phyloP scores from a whole-genome alignment of 1,140 invertebrate species.

The fruit fly (Drosophila melanogaster) region DNA sequence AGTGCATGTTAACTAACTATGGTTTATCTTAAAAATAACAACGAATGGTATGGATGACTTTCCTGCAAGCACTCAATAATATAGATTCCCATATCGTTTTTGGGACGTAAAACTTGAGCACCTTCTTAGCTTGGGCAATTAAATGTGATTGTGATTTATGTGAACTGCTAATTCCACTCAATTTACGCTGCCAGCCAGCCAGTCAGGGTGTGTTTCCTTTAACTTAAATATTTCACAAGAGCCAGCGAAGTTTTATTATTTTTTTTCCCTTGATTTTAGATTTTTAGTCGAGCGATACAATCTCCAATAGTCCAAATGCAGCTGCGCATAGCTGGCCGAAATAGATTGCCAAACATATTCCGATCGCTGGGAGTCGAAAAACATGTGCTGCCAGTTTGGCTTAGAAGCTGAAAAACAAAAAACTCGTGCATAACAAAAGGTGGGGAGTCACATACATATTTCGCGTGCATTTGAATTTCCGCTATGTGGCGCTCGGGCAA shows the following conservation, averaged over 20 bases:
- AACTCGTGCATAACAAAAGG: conserved; percentile 70
- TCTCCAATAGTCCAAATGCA: conserved; percentile 53
- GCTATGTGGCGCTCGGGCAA: conserved; percentile 73
- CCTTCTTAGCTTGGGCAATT: conserved; percentile 24
- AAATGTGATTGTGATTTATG: conserved; percentile 50
- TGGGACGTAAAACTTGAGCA: conserved; percentile 12
- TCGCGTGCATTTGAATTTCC: conserved; percentile 80
- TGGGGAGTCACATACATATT: conserved; percentile 60
- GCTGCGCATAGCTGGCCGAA: conserved; percentile 66
- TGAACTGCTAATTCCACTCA: conserved; percentile 54
- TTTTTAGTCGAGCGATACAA: conserved; percentile 63
- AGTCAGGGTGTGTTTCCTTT: conserved; percentile 57
- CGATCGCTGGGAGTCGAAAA: conserved; percentile 28
- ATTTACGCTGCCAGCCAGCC: conserved; percentile 26
- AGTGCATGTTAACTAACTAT: no score
- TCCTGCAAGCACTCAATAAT: background rate
- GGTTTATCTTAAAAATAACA: background rate
- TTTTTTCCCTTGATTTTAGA: conserved; percentile 12
- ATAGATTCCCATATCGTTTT: conserved; percentile 3
- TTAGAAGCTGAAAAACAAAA: conserved; percentile 63
- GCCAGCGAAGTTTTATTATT: conserved; percentile 20
- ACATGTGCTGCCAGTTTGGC: conserved; percentile 46
- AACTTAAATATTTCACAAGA: conserved; percentile 69
- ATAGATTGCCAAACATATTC: conserved; percentile 74
- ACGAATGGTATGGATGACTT: background rate